Base-by-base conservation (phyloP, 2,113 vertebrate species). In the Anser cygnoides region DNA sequence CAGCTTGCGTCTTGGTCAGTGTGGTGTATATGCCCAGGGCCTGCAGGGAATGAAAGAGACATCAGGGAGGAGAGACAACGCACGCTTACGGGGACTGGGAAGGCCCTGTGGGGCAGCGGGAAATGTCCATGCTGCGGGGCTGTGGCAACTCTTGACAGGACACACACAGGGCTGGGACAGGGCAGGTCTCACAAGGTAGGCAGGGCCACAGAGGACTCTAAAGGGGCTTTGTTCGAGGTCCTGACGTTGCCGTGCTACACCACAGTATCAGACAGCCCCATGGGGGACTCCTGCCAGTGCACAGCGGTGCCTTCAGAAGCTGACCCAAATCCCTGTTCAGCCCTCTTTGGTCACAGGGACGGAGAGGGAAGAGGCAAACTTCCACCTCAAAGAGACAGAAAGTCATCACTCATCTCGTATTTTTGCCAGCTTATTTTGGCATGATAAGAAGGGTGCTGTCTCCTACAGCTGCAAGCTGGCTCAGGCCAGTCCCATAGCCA, bases 1-100 rank as follows among this genome's bases (percentile, higher is more conserved):
- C 57, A 43, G 85, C 49, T 11, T 89, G 97, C 1, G 92, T 75
- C 94, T 98, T 98, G 94, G 97, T 98, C 92, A 98, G 92, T 3
- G 97, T 95, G 28, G 95, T 78, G 50, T 98, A 98, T 9, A 98
- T 98, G 25, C 98, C 97, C 97, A 98, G 95, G 29, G 98, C 98
- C 98, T 98, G 76, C 7, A 54, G n/a, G 71, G 17, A 93, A 65
- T 0, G 0, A 91, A 19, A 96, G 4, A 62, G 10, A 15, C 10
- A 22, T 37, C 13, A 84, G 21, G 7, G 18, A 61, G 10, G 10
- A n/a, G 16, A 23, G 6, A 14, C 87, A 31, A 90, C 5, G 15
- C 12, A 37, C 8, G 6, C 29, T 41, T 41, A 33, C 5, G 11
- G 15, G 39, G 16, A 55, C 29, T 26, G 31, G 55, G 37, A 41